Base-by-base conservation (phyloP, 2,113 vertebrate species). In the Columbina picui region DNA sequence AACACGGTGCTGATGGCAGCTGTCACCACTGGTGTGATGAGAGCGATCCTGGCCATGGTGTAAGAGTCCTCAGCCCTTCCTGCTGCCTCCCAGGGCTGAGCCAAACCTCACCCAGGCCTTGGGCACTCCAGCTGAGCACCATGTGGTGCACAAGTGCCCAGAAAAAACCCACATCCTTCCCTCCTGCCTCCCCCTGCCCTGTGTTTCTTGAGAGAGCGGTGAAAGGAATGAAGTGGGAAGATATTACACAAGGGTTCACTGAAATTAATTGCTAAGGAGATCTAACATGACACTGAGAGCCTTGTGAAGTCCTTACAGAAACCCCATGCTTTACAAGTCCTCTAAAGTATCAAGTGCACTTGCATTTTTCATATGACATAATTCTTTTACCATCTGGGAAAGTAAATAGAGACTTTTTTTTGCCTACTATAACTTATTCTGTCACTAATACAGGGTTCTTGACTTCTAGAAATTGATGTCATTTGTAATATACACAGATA, bases 1-100 rank as follows among this genome's bases (percentile, higher is more conserved):
- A 59, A n/a, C 30, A 2, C 9, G 7, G 38, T 4, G 36, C 3
- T 21, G 84, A 61, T 22, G 41, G 67, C 30, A 32, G 11, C 76
- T 69, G 71, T 65, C 79, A 41, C 2, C 63, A 6, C 27, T 6
- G 22, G 15, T 3, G 8, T 15, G 71, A 8, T 8, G 43, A 50
- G 16, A 30, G 23, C 3, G 1, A 3, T 0, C 25, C 71, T 49
- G 73, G 39, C 45, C 59, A 32, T 3, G 30, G 38, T 18, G 0
- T 8, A 10, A 34, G 59, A 5, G 11, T 38, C 25, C 12, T 13
- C 71, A 26, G 76, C 38, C 65, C 32, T 36, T 74, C 30, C 49
- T 27, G 5, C 45, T 7, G 4, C 30, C 67, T 89, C 13, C 49
- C 39, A 32, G 43, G 2, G 4, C 88, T 2, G 6, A 73, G 50